Conservation (phyloP, 1,140 invertebrate species). For the Helicoverpa zea region DNA sequence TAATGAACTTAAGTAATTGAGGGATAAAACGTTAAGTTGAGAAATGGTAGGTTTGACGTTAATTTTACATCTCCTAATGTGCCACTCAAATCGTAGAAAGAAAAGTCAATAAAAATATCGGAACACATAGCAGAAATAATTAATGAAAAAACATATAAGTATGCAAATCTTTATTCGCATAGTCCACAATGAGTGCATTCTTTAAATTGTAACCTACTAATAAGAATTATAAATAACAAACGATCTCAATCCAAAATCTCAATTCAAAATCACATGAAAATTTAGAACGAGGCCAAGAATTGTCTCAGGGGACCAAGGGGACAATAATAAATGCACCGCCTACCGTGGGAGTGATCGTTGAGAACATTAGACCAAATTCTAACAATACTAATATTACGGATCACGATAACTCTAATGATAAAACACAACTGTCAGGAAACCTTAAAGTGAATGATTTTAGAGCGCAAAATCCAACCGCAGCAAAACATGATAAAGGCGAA, state of each 20-base stretch:
- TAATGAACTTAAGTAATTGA: constrained; percentile 11
- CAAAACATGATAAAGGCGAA: constrained; percentile 37
- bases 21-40: not conserved
- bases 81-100: no score
- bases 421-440: constrained; percentile 43
- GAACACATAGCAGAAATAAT: not conserved
- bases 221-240: constrained; percentile 18
- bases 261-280: constrained; percentile 66
- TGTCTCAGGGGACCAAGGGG: constrained; percentile 73
- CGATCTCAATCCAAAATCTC: constrained; percentile 46
- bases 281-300: constrained; percentile 81
- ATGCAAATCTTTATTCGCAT: not conserved
- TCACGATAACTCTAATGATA: constrained; percentile 55
- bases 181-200: no score
- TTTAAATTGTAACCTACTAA: no score
- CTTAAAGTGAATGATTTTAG: constrained; percentile 42
- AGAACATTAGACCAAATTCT: constrained; percentile 55
- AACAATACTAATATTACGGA: constrained; percentile 67
- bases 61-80: not conserved
- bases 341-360: constrained; percentile 76
- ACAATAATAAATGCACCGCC: constrained; percentile 70
- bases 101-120: no score
- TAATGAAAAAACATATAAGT: not conserved
- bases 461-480: constrained; percentile 46
- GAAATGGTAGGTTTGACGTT: not conserved